Base-by-base conservation (phyloP, 2,888 invertebrate genomes). In the Drosophila putrida region DNA sequence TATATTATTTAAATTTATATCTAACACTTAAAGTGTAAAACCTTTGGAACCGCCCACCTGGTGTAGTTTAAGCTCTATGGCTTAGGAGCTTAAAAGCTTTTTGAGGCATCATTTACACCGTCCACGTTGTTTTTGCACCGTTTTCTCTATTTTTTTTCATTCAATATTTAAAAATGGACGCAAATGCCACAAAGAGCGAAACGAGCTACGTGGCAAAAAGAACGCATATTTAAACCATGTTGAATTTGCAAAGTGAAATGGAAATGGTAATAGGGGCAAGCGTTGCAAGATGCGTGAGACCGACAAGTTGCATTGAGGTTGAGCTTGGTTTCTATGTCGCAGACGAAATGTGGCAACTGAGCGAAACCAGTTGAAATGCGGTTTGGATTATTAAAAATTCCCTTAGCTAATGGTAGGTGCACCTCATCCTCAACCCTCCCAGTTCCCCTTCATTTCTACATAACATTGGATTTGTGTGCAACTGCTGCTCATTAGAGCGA, bases 361-460 rank as follows among this genome's bases (percentile, higher is more conserved):
- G 69, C 64, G 61, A 63, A 71, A 55, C 65, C 68, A 69, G 75
- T 71, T 77, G 74, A 81, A 88, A 81, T 85, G 83, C 55, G 83
- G 88, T 75, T 77, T 70, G 50, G 76, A 76, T 82, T 83, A 88
- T 85, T 83, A 78, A 78, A 85, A 82, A 85, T 88, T 85, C 81
- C 53, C 71, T 63, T 46, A 60, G 54, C 63, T 65, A 55, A 70
- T 73, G 76, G 28, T 51, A 57, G 62, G 36, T 47, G 36, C 43
- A 39, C 28, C 41, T 58, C 38, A 27, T 13, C 31, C 25, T 15
- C 6, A 8, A 20, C 25, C 6, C 31, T 4, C n/a, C 55, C 5
- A n/a, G 35, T 15, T 36, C 13, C 13, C n/a, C 5, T 20, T 0
- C 20, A 1, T 41, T 10, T 41, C 20, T 41, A 20, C 3, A 2